Base-by-base conservation (phyloP, 2,888 invertebrate genomes). In the Trichopoda pennipes region DNA sequence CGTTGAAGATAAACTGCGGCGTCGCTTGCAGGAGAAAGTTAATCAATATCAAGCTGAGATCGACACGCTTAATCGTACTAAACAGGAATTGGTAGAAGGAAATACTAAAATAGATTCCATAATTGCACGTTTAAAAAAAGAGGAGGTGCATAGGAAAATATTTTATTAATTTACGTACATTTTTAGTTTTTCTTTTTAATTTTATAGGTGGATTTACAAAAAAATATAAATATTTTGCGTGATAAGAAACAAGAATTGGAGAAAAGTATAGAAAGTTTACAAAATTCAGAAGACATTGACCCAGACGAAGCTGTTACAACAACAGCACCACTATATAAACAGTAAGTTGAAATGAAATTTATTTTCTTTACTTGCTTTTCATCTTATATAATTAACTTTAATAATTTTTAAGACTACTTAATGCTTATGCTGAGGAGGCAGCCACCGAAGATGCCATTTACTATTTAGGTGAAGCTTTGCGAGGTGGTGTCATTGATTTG, bases 381-480 rank as follows among this genome's bases (percentile, higher is more conserved):
- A 47, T 55, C 32, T 23, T 23, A 21, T 17, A 16, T 35, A 19
- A 19, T 1, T 49, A 19, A 23, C 47, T 14, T 42, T 8, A 19
- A 19, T 38, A 12, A 38, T 12, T 16, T 47, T 73, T 63, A 87
- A 96, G 96, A 90, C 94, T 99, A 88, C 92, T 99, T 81, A 97
- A 96, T 91, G 95, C 98, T 55, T 99, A 97, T 92, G 98, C 98
- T 64, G 98, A 99, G 91, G 99, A 99, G 92, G 98, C 99, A 83
- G 98, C 99, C 17, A 94, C 97, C 69, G 99, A 99, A 92, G 99
- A 99, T 93, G 97, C 98, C 81, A 98, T 99, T 89, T 99, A 99
- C 91, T 98, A 98, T 90, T 94, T 99, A 92, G 98, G 98, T 10
- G 98, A 99, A 92, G 98, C 98, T 12, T 91, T 99, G 81, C 94